Evolutionary conservation across 2,797 vertebrate genomes (phyloP), one percentile per base, ranked within the genome.

Genomic region (Gadopsis marmoratus): DNA sequence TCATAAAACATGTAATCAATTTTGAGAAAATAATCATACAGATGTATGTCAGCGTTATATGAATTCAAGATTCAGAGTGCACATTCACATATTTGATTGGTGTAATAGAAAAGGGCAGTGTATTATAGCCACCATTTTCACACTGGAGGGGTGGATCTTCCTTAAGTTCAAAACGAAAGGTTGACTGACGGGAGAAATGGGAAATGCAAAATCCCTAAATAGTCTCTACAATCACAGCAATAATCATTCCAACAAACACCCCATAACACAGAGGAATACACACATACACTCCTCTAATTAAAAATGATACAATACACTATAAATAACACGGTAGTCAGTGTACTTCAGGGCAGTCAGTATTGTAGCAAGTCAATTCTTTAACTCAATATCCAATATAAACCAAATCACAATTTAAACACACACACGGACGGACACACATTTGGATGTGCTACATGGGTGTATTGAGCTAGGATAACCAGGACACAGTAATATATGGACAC

Each of bases 321-420:
- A 54, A 73, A 70, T 33, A 64, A 71, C 23, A 72, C 51, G 56
- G 13, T 6, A 19, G 35, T 35, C 35, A 35, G 50, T 84, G 63
- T 41, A 59, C 11, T 39, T 19, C n/a, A 78, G 68, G 78, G 71
- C 55, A 79, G 45, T 47, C 59, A 72, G 58, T 74, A 62, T 81
- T 79, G 63, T 43, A 53, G 43, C 35, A 75, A 74, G 85, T 65
- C 7, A 17, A 51, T 26, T 7, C 7, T 68, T 26, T 45, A 4
- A 56, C 54, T 58, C 31, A 43, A 13, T 17, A 48, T 14, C 16
- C 68, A 71, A 6, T 0, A 1, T 39, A 26, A 74, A 41, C 33
- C 37, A 73, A 58, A 55, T 35, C 37, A 33, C 26, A 51, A 50
- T 64, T 41, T 12, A 70, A 51, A 45, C 14, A 59, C 63, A 74